A percentile compares a stretch with the other conserved stretches of the same genome.
Evolutionary conservation across 2,888 invertebrate genomes (phyloP).

Genomic region (Macropis europaea): DNA sequence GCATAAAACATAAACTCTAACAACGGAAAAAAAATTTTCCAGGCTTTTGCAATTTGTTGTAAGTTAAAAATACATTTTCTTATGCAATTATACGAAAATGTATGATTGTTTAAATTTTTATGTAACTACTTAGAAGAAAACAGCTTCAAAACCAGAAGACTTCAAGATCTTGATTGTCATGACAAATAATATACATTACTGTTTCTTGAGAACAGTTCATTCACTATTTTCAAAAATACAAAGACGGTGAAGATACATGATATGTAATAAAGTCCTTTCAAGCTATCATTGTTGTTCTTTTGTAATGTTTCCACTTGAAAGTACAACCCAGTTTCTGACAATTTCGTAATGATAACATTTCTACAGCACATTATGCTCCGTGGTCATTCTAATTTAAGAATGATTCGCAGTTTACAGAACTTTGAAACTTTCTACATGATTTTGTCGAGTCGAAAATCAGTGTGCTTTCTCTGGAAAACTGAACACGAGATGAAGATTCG

Average conservation of each 20-base stretch:
- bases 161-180: no score
- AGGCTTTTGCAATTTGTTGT: no score
- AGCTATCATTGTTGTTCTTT: neutral
- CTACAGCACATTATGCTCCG: neutral
- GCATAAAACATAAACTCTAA: no score
- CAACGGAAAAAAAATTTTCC: no score
- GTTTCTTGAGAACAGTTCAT: neutral
- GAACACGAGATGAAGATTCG: neutral
- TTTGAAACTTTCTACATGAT: constrained; percentile 22
- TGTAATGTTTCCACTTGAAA: neutral
- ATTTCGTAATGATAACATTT: neutral
- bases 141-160: no score
- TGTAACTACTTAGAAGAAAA: no score
- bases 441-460: constrained; percentile 1
- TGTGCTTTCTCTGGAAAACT: constrained; percentile 17
- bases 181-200: neutral
- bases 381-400: neutral
- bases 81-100: no score
- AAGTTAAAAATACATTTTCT: no score
- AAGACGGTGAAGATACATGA: neutral
- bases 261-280: neutral
- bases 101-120: no score
- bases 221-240: neutral
- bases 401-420: neutral
- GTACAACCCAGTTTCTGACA: neutral